A percentile compares a stretch with the other conserved stretches of the same genome.
These are phyloP conservation scores for Manis crassicaudata DNA, from an alignment of 2,797 vertebrate genomes.

Conservation along the genomic window DNA sequence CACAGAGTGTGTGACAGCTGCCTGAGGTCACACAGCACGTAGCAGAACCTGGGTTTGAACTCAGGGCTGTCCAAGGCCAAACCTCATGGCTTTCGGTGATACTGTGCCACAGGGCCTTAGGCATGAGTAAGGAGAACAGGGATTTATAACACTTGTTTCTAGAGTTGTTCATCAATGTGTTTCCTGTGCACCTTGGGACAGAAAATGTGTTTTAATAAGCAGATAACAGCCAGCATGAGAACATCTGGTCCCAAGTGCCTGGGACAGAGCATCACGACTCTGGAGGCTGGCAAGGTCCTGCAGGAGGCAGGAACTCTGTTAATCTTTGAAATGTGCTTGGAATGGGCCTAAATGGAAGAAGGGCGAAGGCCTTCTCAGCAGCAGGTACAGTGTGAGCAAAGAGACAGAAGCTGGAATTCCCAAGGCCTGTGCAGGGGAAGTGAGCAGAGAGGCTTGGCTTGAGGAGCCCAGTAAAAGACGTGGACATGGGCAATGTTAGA, in stretches of 20 bases:
- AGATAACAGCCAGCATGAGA: neutral
- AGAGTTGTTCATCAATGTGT: neutral
- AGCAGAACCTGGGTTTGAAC: neutral
- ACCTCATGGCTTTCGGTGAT: neutral
- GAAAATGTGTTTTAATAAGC: neutral
- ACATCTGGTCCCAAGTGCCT: neutral
- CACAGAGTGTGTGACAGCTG: neutral
- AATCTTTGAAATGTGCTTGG: neutral
- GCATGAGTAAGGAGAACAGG: neutral
- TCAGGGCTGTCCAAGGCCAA: neutral
- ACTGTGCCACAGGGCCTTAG: neutral
- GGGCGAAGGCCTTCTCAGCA: neutral
- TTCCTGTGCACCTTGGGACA: neutral
- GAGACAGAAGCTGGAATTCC: neutral
- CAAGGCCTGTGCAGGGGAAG: neutral
- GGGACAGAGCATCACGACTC: accelerated
- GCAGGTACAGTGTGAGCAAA: neutral
- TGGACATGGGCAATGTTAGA: neutral
- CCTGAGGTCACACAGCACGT: neutral
- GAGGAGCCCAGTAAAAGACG: neutral
- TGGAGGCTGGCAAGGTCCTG: neutral
- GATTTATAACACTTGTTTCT: neutral
- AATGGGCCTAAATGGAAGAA: neutral
- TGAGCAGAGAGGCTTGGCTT: neutral
- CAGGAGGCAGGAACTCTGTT: neutral